A percentile compares a stretch with the other conserved stretches of the same genome.
phyloP scores from a whole-genome alignment of 2,113 vertebrate genomes.

The Pedetes capensis region DNA sequence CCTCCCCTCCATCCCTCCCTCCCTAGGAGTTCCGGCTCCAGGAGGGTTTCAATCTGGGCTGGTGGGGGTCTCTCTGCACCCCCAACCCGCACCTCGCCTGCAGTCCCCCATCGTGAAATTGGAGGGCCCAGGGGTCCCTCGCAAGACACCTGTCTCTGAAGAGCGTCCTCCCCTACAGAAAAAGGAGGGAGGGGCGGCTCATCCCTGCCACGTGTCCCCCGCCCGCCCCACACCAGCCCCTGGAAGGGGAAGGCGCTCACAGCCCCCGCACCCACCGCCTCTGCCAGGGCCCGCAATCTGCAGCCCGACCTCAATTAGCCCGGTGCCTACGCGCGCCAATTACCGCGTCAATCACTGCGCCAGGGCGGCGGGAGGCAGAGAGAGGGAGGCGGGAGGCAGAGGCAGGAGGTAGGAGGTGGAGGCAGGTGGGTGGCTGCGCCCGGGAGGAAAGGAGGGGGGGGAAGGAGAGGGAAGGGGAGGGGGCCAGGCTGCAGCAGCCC shows the following conservation, averaged over 20 bases:
- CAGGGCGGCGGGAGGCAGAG: not conserved
- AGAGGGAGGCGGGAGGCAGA: accelerated
- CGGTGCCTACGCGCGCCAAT: slow-evolving; percentile 59
- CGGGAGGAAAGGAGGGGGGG: no score
- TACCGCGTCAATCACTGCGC: slow-evolving; percentile 66
- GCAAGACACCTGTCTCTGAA: not conserved
- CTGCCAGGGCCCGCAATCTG: not conserved
- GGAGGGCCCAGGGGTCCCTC: not conserved
- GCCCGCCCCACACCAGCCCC: not conserved
- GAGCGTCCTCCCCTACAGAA: not conserved
- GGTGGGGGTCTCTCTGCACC: not conserved
- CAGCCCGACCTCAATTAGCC: slow-evolving; percentile 75
- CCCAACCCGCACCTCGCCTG: not conserved
- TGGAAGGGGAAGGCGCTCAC: not conserved
- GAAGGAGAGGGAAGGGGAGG: accelerated
- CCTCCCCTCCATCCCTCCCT: not conserved
- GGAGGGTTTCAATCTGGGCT: not conserved
- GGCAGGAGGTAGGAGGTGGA: no score
- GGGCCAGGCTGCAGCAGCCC: not conserved
- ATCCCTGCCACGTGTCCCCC: not conserved
- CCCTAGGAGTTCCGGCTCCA: not conserved
- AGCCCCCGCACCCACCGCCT: accelerated
- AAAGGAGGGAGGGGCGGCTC: not conserved
- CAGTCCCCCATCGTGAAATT: not conserved
- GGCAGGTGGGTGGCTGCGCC: no score